These are phyloP conservation scores for Ditylenchus weischeri DNA, from an alignment of 2,888 invertebrate species.

Conservation along the genomic window DNA sequence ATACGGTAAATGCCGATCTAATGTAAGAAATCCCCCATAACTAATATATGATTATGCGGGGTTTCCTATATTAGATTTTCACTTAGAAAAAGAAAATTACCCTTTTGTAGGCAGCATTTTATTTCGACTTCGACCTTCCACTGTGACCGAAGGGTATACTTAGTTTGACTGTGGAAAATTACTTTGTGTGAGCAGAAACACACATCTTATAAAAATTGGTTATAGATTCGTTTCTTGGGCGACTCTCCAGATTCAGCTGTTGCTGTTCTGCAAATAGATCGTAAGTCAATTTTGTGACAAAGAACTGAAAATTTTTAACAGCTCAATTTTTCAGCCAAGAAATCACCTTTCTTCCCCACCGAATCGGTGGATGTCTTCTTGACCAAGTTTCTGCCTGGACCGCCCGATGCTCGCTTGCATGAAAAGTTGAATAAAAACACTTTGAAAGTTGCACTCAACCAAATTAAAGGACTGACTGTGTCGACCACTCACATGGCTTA, in stretches of 20 bases:
- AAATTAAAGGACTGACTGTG: neutral
- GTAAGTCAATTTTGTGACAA: conserved; percentile 10
- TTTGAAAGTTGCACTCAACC: neutral
- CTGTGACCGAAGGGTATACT: too few relatives aligned
- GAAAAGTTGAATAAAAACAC: neutral
- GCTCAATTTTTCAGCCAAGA: conserved; percentile 20
- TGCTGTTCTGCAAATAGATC: conserved; percentile 21
- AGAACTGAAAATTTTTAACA: neutral
- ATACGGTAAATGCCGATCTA: too few relatives aligned
- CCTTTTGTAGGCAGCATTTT: too few relatives aligned
- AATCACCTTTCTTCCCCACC: conserved; percentile 25
- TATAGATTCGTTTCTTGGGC: conserved; percentile 15
- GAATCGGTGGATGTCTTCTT: conserved; percentile 8
- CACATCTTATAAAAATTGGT: too few relatives aligned
- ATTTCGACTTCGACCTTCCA: too few relatives aligned
- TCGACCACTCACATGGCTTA: too few relatives aligned
- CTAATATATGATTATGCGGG: too few relatives aligned
- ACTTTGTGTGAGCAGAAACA: too few relatives aligned
- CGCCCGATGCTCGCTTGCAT: neutral
- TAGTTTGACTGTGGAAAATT: too few relatives aligned
- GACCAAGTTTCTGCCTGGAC: neutral
- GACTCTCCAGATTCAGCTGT: conserved; percentile 9
- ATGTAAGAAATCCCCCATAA: too few relatives aligned
- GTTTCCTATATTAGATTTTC: too few relatives aligned
- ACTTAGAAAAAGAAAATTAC: too few relatives aligned